Conservation (phyloP, 2,797 vertebrate genomes). For the Brachyrhaphis roseni region DNA sequence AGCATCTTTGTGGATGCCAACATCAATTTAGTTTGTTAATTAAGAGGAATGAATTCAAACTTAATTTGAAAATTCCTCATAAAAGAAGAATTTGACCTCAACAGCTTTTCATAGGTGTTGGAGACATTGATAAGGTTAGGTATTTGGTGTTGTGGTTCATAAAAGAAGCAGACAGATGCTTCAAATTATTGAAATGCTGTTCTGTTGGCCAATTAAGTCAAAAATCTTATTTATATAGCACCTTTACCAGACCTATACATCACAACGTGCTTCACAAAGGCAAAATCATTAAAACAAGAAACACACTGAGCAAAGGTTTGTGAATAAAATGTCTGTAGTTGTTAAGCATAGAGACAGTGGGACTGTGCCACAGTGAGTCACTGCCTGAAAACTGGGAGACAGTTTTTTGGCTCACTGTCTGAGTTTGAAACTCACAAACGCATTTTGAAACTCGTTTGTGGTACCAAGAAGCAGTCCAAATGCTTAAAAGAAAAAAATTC, state of each 20-base stretch:
- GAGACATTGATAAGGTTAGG: neutral
- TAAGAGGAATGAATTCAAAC: neutral
- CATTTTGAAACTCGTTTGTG: neutral
- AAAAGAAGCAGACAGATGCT: neutral
- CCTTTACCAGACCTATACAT: neutral
- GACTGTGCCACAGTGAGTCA: no score
- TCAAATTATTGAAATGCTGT: neutral
- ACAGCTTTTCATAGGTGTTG: neutral
- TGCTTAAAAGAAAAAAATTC: no score
- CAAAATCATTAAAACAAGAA: neutral
- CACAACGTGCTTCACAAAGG: neutral
- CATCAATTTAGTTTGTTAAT: neutral
- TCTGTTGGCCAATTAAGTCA: neutral
- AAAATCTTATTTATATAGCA: neutral
- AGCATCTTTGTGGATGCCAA: neutral
- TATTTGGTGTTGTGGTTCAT: neutral
- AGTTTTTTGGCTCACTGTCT: neutral
- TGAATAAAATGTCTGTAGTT: neutral
- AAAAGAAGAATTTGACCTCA: neutral
- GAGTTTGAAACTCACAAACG: neutral
- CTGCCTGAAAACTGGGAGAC: no score
- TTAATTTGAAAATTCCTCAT: neutral
- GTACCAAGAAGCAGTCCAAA: no score
- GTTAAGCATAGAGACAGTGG: neutral
- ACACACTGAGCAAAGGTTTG: neutral